Percentiles rank a stretch among this genome's conserved stretches.
These are phyloP conservation scores for Drosophila arawakana DNA, from an alignment of 1,140 invertebrate genomes.

Conservation along the genomic window DNA sequence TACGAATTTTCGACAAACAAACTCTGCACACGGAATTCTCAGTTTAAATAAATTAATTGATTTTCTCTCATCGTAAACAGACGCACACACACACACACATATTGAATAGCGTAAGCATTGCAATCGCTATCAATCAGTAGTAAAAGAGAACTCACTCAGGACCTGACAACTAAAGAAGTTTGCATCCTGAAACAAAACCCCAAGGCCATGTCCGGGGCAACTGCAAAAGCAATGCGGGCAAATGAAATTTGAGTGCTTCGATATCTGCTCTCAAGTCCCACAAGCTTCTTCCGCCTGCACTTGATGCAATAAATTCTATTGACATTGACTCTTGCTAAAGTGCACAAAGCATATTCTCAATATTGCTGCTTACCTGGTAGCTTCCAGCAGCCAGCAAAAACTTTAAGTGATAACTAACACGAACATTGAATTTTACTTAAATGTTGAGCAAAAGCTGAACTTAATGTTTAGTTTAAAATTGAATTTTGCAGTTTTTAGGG, in stretches of 20 bases:
- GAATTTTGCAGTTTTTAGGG: neutral
- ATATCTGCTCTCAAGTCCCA: conserved; percentile 6
- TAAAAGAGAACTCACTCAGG: conserved; percentile 30
- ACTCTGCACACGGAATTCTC: conserved; percentile 2
- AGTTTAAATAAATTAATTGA: conserved; percentile 51
- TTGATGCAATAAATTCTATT: conserved; percentile 52
- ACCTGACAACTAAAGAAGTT: conserved; percentile 36
- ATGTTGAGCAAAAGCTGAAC: neutral
- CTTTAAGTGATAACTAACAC: conserved; percentile 22
- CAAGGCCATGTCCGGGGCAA: conserved; percentile 7
- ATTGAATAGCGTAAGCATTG: conserved; percentile 10
- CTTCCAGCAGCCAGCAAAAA: conserved; percentile 21
- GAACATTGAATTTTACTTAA: neutral
- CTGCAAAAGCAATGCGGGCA: conserved; percentile 18
- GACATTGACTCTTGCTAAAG: conserved; percentile 43
- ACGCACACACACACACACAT: neutral
- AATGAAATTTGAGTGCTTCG: conserved; percentile 50
- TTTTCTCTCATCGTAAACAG: conserved; percentile 8
- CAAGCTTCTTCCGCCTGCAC: conserved; percentile 3
- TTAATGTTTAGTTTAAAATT: neutral
- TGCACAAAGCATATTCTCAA: conserved; percentile 17
- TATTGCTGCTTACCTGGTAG: conserved; percentile 60
- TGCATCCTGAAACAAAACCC: conserved; percentile 25
- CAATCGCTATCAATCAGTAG: conserved; percentile 58
- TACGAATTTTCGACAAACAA: neutral